These are phyloP conservation scores for Limanda limanda DNA, from an alignment of 2,113 vertebrate species.

Conservation along the genomic window DNA sequence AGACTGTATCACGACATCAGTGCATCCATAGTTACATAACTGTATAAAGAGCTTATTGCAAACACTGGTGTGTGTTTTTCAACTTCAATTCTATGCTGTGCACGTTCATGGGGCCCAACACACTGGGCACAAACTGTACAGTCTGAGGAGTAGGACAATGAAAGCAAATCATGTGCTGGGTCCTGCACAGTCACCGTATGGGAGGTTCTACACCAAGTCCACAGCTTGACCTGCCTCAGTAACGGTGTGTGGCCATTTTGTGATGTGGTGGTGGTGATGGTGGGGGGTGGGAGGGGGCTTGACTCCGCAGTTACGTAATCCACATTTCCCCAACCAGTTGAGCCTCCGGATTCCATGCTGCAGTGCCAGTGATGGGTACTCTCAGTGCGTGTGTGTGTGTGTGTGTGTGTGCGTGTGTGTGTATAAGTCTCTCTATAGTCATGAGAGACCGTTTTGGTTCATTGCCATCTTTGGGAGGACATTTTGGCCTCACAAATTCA, in stretches of 20 bases:
- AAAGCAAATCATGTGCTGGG: neutral
- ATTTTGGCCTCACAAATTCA: too few species aligned
- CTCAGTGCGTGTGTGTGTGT: neutral
- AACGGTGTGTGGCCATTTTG: slow-evolving; percentile 48
- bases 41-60: too few species aligned
- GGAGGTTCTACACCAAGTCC: neutral
- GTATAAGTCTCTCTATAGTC: too few species aligned
- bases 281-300: neutral
- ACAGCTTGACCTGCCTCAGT: neutral
- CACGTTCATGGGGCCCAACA: too few species aligned
- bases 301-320: slow-evolving; percentile 33
- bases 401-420: too few species aligned
- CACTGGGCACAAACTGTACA: too few species aligned
- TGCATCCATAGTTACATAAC: too few species aligned
- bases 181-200: neutral
- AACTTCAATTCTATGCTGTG: too few species aligned
- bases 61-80: too few species aligned
- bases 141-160: neutral
- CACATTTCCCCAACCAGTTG: slow-evolving; percentile 34
- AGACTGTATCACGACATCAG: too few species aligned
- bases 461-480: too few species aligned
- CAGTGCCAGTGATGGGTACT: neutral
- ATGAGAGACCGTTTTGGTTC: too few species aligned
- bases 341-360: neutral
- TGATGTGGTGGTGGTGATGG: slow-evolving; percentile 11